Base-by-base conservation (phyloP, 1,140 invertebrate species). In the Fopius arisanus region DNA sequence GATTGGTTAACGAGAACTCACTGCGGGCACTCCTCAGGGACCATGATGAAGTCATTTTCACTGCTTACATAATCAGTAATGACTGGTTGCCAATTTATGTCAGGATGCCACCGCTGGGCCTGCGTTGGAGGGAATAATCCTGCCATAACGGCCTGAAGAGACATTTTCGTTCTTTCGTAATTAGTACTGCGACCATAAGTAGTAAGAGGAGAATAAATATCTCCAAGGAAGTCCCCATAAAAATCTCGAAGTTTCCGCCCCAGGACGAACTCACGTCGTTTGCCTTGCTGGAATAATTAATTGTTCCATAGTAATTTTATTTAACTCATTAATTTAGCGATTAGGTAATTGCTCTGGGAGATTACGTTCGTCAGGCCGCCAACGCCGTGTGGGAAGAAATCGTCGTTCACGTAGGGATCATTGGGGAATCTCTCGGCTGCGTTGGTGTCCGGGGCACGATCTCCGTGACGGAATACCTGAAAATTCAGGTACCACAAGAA, bases 401-500 rank as follows among this genome's bases (percentile, higher is more conserved):
- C 85, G n/a, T 89, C 81, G 28, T 90, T 87, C 41, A 87, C 86
- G 75, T 91, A 87, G 0, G 90, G 89, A 78, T 93, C 63, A 41
- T 66, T 72, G 3, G 62, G 70, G n/a, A 41, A 72, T 6, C 21
- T 16, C 16, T 72, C 70, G 29, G 16, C 31, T 12, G 9, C 23
- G 19, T 43, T 91, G 94, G 23, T 41, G 73, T 91, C 90, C 1
- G 93, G 93, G 31, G 92, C 92, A 67, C 94, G 89, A 77, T 94
- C 92, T 16, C 94, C 94, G 86, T 95, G 94, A 43, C 94, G 89
- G 82, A 91, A 92, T 19, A 93, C 69, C 77, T 78, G 10, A 33
- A 72, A 68, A 67, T n/a, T n/a, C 21, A 28, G 16, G 9, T 19
- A 74, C 12, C n/a, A n/a, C n/a, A n/a, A n/a, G n/a, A n/a, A n/a